These are phyloP conservation scores for Watsonalla binaria DNA, from an alignment of 2,888 invertebrate species.

Conservation along the genomic window DNA sequence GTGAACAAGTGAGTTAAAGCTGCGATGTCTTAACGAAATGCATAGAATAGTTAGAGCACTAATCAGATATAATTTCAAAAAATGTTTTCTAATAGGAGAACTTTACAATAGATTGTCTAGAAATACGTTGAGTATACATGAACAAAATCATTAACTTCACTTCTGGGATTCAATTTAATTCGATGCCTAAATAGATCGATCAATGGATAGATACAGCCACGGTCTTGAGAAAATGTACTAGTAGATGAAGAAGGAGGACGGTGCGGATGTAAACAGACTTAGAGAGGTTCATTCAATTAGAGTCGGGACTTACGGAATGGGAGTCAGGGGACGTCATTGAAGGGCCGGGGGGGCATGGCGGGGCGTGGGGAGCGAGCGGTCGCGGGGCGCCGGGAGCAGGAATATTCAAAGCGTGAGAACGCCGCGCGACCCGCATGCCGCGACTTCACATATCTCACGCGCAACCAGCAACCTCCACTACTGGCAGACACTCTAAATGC, in stretches of 20 bases:
- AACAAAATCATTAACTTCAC: too few species aligned
- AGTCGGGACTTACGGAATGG: conserved; percentile 54
- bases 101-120: too few species aligned
- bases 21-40: not conserved
- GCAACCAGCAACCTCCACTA: conserved; percentile 73
- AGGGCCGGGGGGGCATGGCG: conserved; percentile 55
- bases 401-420: conserved; percentile 79
- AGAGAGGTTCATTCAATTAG: conserved; percentile 69
- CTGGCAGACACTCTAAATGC: conserved; percentile 29
- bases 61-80: too few species aligned
- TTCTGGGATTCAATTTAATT: too few species aligned
- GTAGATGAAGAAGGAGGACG: conserved; percentile 29
- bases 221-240: conserved; percentile 11
- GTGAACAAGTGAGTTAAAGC: conserved; percentile 23
- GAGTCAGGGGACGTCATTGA: conserved; percentile 68
- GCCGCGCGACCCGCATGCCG: conserved; percentile 77
- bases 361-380: conserved; percentile 21
- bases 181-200: too few species aligned
- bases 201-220: not conserved
- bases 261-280: conserved; percentile 61
- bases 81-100: too few species aligned
- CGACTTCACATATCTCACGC: conserved; percentile 78
- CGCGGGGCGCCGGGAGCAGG: conserved; percentile 63
- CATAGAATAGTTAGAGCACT: not conserved
- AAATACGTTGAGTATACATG: too few species aligned